Conservation (phyloP, 2,113 vertebrate genomes). For the Hassar affinis region DNA sequence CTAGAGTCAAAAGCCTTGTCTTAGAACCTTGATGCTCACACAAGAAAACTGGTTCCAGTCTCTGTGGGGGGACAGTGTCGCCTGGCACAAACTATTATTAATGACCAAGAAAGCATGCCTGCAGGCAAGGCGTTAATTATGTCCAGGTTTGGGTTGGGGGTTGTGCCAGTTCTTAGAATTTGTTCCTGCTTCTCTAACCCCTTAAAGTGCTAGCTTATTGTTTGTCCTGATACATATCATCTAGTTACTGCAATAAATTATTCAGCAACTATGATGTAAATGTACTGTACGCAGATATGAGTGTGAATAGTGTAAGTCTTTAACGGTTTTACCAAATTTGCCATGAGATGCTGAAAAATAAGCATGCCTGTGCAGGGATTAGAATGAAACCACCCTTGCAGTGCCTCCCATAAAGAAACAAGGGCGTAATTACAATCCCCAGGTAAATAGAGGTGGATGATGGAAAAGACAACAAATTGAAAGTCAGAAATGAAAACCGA, state of each 20-base stretch:
- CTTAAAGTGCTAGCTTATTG: not conserved
- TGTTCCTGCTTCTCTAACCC: slow-evolving; percentile 29
- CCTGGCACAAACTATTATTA: slow-evolving; percentile 73
- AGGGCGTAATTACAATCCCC: slow-evolving; percentile 48
- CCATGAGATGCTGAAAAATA: slow-evolving; percentile 29
- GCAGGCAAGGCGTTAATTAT: slow-evolving; percentile 76
- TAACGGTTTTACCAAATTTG: not conserved
- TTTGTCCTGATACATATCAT: not conserved
- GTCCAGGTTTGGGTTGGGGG: slow-evolving; percentile 60
- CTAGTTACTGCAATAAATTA: too few species aligned
- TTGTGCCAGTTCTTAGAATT: slow-evolving; percentile 36
- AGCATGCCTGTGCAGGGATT: slow-evolving; percentile 40
- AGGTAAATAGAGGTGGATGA: slow-evolving; percentile 52
- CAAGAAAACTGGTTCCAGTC: slow-evolving; percentile 69
- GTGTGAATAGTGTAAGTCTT: not conserved
- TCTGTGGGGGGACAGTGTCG: slow-evolving; percentile 67
- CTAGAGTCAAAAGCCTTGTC: not conserved
- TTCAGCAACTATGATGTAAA: not conserved
- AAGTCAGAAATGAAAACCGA: slow-evolving; percentile 52
- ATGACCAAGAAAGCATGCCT: slow-evolving; percentile 73
- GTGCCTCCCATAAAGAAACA: slow-evolving; percentile 46
- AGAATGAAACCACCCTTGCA: slow-evolving; percentile 41
- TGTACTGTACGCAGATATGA: not conserved
- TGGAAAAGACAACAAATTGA: slow-evolving; percentile 51
- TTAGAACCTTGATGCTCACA: slow-evolving; percentile 42